phyloP scores from a whole-genome alignment of 1,140 invertebrate genomes.

The Muscidifurax raptorellus region DNA sequence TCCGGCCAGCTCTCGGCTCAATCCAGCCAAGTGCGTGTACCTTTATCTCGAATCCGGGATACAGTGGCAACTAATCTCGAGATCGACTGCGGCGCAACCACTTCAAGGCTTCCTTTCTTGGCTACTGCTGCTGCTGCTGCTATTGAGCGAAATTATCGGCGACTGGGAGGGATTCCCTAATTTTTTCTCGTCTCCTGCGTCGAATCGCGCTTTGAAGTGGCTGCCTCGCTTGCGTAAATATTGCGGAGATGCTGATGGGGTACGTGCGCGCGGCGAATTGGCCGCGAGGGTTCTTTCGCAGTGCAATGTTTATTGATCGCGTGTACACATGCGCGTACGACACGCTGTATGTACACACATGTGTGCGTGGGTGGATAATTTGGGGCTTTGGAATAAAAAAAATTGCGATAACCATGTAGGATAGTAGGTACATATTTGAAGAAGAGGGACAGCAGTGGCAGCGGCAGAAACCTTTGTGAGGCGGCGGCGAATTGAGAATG shows the following conservation, averaged over 20 bases:
- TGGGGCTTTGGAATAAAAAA: not conserved
- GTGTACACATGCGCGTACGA: not conserved
- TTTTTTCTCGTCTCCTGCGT: not conserved
- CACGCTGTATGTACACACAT: not conserved
- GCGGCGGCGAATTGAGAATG: not conserved
- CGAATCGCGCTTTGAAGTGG: not conserved
- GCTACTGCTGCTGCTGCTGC: too few species aligned
- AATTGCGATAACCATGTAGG: not conserved
- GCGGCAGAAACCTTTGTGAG: not conserved
- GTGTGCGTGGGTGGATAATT: not conserved
- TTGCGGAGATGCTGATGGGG: not conserved
- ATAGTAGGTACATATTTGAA: not conserved
- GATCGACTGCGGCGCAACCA: conserved; percentile 19
- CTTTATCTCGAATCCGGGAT: not conserved
- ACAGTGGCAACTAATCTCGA: conserved; percentile 55
- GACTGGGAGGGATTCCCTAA: not conserved
- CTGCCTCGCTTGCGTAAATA: not conserved
- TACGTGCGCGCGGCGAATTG: not conserved
- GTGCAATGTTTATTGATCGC: not conserved
- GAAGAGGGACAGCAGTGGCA: not conserved
- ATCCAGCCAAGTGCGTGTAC: not conserved
- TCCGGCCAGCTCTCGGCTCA: not conserved
- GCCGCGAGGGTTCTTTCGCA: not conserved
- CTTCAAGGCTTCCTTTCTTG: conserved; percentile 23
- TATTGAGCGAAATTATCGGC: not conserved